These are phyloP conservation scores for Halcyon malimbica DNA, from an alignment of 2,113 vertebrate genomes.

Conservation along the genomic window DNA sequence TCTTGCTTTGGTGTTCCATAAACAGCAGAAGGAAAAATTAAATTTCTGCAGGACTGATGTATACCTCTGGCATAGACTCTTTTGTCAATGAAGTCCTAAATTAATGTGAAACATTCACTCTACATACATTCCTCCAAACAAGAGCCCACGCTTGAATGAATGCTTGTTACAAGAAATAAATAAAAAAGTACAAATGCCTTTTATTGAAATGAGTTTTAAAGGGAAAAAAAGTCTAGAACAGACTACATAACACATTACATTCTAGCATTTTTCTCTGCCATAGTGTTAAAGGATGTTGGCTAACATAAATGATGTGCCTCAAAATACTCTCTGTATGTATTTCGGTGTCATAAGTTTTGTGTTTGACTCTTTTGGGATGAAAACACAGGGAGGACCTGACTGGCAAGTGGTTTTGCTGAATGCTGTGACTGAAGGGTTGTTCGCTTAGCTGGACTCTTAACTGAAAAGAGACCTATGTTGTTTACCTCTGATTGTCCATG, in stretches of 20 bases:
- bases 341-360: neutral
- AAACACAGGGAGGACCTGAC: neutral
- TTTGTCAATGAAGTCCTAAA: conserved; percentile 29
- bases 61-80: neutral
- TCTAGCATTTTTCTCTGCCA: neutral
- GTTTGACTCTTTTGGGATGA: neutral
- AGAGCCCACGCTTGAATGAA: conserved; percentile 44
- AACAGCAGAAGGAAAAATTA: conserved; percentile 2
- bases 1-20: neutral
- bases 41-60: neutral
- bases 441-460: neutral
- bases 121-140: conserved; percentile 27
- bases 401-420: neutral
- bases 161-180: neutral
- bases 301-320: neutral
- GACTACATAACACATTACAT: neutral
- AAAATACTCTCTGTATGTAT: neutral
- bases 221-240: neutral
- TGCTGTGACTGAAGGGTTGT: neutral
- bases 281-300: neutral
- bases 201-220: neutral
- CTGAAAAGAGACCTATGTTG: neutral
- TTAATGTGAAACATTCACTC: conserved; percentile 24
- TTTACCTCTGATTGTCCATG: neutral
- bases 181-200: neutral